A percentile compares a stretch with the other conserved stretches of the same genome.
These are phyloP conservation scores for Griposia aprilina DNA, from an alignment of 2,888 invertebrate genomes.

Conservation along the genomic window DNA sequence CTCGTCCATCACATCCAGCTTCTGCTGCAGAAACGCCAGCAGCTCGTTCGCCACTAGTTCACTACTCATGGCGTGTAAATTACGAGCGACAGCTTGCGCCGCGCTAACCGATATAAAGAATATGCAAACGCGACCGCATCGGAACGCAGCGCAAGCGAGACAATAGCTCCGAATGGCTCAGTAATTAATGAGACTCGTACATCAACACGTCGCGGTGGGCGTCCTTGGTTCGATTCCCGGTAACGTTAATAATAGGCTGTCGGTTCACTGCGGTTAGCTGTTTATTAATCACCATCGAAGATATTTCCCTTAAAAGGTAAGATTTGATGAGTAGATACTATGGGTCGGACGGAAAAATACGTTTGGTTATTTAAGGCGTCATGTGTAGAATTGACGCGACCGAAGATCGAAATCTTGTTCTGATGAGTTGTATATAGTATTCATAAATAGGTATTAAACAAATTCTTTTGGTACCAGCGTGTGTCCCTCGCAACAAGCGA, in stretches of 20 bases:
- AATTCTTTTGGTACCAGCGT: too few relatives aligned
- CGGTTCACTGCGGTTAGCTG: slow-evolving; percentile 46
- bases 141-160: too few relatives aligned
- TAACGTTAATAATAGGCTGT: slow-evolving; percentile 60
- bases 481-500: too few relatives aligned
- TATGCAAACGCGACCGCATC: too few relatives aligned
- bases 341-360: not conserved
- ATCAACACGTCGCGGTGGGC: slow-evolving; percentile 62
- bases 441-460: too few relatives aligned
- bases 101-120: too few relatives aligned
- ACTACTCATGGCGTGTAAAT: too few relatives aligned
- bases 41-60: too few relatives aligned
- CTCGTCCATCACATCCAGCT: too few relatives aligned
- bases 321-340: slow-evolving; percentile 18
- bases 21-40: too few relatives aligned
- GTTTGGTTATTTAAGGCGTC: not conserved
- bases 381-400: not conserved
- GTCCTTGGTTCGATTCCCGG: slow-evolving; percentile 70
- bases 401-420: not conserved
- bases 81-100: too few relatives aligned
- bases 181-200: slow-evolving; percentile 58
- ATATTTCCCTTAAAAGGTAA: slow-evolving; percentile 49
- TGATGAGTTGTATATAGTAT: too few relatives aligned
- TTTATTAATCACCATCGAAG: slow-evolving; percentile 45
- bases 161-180: slow-evolving; percentile 42